A percentile compares a stretch with the other conserved stretches of the same genome.
Evolutionary conservation across 1,140 invertebrate genomes (phyloP).

Genomic region (Phortica variegata): DNA sequence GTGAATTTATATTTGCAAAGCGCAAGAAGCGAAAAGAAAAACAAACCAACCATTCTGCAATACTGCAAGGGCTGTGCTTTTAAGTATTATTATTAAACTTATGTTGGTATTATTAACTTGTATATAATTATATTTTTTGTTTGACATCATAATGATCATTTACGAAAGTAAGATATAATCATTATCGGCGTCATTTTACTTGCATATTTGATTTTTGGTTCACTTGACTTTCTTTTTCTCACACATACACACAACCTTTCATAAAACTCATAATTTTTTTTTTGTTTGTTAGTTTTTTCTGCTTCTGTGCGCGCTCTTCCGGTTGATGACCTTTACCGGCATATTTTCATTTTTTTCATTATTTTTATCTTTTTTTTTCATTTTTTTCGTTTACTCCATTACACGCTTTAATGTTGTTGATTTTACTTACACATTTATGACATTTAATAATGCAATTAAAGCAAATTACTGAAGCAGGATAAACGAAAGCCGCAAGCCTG

Average conservation of each 20-base stretch:
- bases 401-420: background rate
- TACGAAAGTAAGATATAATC: background rate
- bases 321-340: conserved; percentile 56
- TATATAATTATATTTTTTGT: no score
- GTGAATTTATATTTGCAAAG: no score
- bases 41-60: no score
- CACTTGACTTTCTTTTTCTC: background rate
- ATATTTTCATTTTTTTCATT: conserved; percentile 38
- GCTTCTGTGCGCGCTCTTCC: conserved; percentile 34
- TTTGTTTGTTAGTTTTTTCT: conserved; percentile 20
- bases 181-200: background rate
- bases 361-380: conserved; percentile 10
- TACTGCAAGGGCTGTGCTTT: no score
- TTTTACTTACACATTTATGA: no score
- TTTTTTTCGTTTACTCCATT: background rate
- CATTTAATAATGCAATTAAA: no score
- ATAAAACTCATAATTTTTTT: background rate
- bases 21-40: no score
- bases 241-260: background rate
- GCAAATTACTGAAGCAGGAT: no score
- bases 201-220: background rate
- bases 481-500: no score
- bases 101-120: no score
- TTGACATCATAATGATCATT: background rate
- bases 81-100: no score